Conservation (phyloP, 2,113 vertebrate species). For the Rana temporaria region DNA sequence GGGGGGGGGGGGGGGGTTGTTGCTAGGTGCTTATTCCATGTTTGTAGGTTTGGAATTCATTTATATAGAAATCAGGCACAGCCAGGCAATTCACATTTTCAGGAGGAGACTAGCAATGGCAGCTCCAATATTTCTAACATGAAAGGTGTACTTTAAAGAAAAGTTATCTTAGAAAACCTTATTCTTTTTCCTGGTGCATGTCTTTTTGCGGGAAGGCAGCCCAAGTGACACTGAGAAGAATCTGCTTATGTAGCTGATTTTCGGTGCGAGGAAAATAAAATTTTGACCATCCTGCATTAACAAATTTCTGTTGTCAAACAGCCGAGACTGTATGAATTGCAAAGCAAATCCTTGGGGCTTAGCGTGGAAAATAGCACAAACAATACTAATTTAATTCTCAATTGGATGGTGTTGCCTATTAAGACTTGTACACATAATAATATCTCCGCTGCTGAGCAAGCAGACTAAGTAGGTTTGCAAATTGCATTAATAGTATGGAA, state of each 20-base stretch:
- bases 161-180: no score
- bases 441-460: not conserved
- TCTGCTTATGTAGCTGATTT: slow-evolving; percentile 24
- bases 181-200: no score
- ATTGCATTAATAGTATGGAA: slow-evolving; percentile 15
- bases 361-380: slow-evolving; percentile 22
- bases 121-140: no score
- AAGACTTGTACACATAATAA: not conserved
- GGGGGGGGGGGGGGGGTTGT: no score
- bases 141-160: no score
- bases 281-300: slow-evolving; percentile 50
- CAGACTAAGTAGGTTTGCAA: slow-evolving; percentile 14
- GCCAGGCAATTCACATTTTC: no score
- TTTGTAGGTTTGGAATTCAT: no score
- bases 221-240: slow-evolving; percentile 8
- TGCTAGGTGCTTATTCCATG: no score
- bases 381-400: not conserved
- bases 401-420: slow-evolving; percentile 40
- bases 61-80: no score
- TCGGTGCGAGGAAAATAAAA: slow-evolving; percentile 34
- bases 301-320: slow-evolving; percentile 45
- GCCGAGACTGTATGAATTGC: not conserved
- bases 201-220: slow-evolving; percentile 11
- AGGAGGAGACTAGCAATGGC: no score
- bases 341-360: not conserved